Percentiles rank a stretch among this genome's conserved stretches.
Evolutionary conservation across 2,888 invertebrate species (phyloP).

Genomic region (Anthrax anthrax): DNA sequence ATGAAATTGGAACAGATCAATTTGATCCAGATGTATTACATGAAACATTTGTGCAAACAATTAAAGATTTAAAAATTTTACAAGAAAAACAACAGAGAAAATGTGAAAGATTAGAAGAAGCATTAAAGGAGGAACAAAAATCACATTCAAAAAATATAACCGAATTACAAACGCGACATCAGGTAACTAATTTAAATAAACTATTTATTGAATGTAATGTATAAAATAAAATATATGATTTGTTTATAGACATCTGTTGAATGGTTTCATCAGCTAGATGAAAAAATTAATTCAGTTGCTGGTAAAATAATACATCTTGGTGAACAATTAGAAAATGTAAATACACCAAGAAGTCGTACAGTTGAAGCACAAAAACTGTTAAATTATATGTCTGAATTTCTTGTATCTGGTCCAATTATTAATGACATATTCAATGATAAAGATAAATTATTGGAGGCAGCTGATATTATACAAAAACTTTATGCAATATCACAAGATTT

Average conservation of each 20-base stretch:
- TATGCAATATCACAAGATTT: slow-evolving; percentile 91
- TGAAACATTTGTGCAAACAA: slow-evolving; percentile 85
- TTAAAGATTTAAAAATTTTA: slow-evolving; percentile 61
- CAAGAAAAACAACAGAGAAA: slow-evolving; percentile 77
- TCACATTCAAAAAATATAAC: slow-evolving; percentile 65
- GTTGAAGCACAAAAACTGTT: slow-evolving; percentile 90
- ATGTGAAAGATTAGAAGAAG: slow-evolving; percentile 66
- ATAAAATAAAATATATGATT: not conserved
- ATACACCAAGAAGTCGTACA: slow-evolving; percentile 84
- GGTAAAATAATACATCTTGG: slow-evolving; percentile 97
- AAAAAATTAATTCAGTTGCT: slow-evolving; percentile 91
- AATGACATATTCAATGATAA: slow-evolving; percentile 80
- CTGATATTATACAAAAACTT: slow-evolving; percentile 93
- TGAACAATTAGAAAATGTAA: slow-evolving; percentile 92
- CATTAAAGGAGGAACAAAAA: slow-evolving; percentile 75
- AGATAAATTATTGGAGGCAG: slow-evolving; percentile 68
- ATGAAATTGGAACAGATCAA: slow-evolving; percentile 50
- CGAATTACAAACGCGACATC: slow-evolving; percentile 73
- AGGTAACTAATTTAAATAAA: slow-evolving; percentile 38
- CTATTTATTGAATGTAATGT: not conserved
- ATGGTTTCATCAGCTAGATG: slow-evolving; percentile 84
- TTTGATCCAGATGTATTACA: slow-evolving; percentile 81
- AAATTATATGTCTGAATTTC: slow-evolving; percentile 82
- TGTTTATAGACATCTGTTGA: slow-evolving; percentile 57
- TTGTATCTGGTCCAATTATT: slow-evolving; percentile 69